Percentiles rank a stretch among this genome's conserved stretches.
Conservation (phyloP, 2,888 invertebrate species). For the Laothoe populi region DNA sequence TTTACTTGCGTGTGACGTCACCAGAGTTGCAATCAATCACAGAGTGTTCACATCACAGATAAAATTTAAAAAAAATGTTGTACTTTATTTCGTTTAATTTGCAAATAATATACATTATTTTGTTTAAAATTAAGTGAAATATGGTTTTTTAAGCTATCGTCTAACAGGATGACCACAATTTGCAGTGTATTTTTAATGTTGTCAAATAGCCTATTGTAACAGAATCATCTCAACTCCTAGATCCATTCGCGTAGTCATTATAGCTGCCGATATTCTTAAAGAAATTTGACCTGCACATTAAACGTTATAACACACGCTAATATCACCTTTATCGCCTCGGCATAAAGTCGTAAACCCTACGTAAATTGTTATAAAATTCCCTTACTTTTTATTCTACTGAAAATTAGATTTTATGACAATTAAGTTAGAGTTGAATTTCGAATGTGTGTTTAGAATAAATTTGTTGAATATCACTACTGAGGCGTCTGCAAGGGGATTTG, state of each 20-base stretch:
- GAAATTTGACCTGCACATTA: slow-evolving; percentile 28
- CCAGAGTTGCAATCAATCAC: too few species aligned
- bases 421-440: not conserved
- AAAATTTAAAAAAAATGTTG: too few species aligned
- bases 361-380: not conserved
- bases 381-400: not conserved
- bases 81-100: too few species aligned
- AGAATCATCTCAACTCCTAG: slow-evolving; percentile 23
- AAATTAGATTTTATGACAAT: not conserved
- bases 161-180: too few species aligned
- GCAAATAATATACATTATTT: too few species aligned
- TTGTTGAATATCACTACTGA: slow-evolving; percentile 11
- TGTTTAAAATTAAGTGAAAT: too few species aligned
- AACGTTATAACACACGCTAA: not conserved
- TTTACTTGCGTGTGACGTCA: too few species aligned
- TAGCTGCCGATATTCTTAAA: slow-evolving; percentile 29
- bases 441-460: not conserved
- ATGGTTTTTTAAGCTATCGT: too few species aligned
- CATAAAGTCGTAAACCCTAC: not conserved
- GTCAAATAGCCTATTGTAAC: too few species aligned
- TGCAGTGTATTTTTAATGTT: too few species aligned
- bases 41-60: too few species aligned
- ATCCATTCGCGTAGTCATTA: slow-evolving; percentile 16
- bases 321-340: not conserved
- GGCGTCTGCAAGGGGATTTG: not conserved